Conservation (phyloP, 1,140 invertebrate genomes). For the Aphaenogaster ashmeadi region DNA sequence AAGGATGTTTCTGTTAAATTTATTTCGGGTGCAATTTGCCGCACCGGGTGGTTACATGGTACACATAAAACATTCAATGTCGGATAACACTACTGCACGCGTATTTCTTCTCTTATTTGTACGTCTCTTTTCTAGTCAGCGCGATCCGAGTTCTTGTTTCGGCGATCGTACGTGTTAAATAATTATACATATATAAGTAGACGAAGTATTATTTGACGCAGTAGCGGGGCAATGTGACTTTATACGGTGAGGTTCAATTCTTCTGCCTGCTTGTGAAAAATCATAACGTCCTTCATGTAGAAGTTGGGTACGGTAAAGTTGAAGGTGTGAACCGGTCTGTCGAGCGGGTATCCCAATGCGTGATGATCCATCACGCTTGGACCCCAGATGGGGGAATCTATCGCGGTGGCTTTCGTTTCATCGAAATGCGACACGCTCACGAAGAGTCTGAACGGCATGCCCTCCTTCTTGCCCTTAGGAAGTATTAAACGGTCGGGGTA, state of each 20-base stretch:
- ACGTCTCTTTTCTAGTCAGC: not conserved
- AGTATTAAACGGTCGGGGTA: conserved; percentile 89
- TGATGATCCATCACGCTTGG: conserved; percentile 74
- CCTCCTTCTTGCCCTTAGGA: conserved; percentile 89
- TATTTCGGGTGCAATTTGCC: conserved; percentile 1
- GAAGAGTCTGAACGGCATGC: conserved; percentile 89
- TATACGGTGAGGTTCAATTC: conserved; percentile 78
- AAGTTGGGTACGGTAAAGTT: conserved; percentile 88
- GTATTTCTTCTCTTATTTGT: conserved; percentile 7
- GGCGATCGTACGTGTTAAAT: not conserved
- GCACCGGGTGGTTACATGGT: not conserved
- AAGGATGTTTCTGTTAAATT: conserved; percentile 38
- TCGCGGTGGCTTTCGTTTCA: conserved; percentile 63
- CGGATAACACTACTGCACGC: not conserved
- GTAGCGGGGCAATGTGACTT: conserved; percentile 57
- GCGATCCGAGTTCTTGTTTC: not conserved
- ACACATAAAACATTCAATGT: not conserved
- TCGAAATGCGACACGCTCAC: conserved; percentile 88
- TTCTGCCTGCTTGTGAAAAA: conserved; percentile 87
- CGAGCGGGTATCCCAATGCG: conserved; percentile 87
- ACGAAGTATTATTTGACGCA: not conserved
- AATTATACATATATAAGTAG: not conserved
- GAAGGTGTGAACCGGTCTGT: conserved; percentile 87
- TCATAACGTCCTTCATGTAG: conserved; percentile 88
- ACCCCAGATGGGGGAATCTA: conserved; percentile 76